phyloP scores from a whole-genome alignment of 2,888 invertebrate species.

The Heliothis peltigera region DNA sequence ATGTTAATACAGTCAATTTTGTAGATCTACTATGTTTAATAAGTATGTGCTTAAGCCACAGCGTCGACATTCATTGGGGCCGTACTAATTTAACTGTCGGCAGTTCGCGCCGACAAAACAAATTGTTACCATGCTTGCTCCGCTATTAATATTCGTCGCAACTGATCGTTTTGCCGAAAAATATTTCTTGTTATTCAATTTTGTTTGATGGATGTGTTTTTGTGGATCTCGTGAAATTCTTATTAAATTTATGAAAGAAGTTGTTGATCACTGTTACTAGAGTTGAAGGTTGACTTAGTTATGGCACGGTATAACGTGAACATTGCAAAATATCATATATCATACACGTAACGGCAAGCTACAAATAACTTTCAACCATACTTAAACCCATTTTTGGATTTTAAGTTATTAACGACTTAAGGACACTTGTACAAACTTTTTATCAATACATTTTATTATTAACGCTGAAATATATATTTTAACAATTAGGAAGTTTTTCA shows the following conservation, averaged over 20 bases:
- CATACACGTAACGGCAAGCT: no score
- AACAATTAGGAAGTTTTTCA: conserved; percentile 11
- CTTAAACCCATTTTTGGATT: no score
- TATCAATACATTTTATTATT: not conserved
- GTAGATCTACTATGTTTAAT: conserved; percentile 38
- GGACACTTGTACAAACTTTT: not conserved
- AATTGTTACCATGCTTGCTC: conserved; percentile 69
- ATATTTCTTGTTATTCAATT: conserved; percentile 23
- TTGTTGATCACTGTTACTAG: no score
- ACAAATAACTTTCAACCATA: no score
- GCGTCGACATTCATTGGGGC: conserved; percentile 74
- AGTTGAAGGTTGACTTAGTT: no score
- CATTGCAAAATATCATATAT: no score
- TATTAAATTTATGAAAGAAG: conserved; percentile 3
- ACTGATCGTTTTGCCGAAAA: conserved; percentile 38
- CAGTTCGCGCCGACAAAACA: conserved; percentile 67
- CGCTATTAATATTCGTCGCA: conserved; percentile 44
- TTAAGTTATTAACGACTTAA: no score
- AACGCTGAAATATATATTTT: not conserved
- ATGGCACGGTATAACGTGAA: no score
- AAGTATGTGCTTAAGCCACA: conserved; percentile 46
- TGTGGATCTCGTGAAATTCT: not conserved
- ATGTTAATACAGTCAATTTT: conserved; percentile 39
- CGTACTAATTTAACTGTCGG: conserved; percentile 78
- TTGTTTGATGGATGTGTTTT: conserved; percentile 39